Evolutionary conservation across 2,888 invertebrate species (phyloP), one percentile per base, ranked within the genome.

Genomic region (Diloba caeruleocephala): DNA sequence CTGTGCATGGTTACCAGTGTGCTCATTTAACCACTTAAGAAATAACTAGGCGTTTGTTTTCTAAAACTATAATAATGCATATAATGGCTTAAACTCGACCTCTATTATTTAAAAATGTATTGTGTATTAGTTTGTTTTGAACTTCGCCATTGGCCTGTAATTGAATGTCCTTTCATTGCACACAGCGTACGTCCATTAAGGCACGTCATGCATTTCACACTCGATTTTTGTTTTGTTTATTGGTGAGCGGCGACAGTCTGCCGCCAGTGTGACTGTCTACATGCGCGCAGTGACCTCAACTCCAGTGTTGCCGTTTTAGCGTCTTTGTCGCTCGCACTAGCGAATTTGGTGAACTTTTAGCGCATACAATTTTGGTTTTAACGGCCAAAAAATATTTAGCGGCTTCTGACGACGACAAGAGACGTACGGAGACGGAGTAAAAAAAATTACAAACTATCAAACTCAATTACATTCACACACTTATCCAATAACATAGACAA

Each of bases 261-360:
- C 90, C 92, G 92, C 88, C 91, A 67, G 56, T 60, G 53, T 74
- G 87, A 82, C 87, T 87, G n/a, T n/a, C 74, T 78, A 74, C 62
- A 74, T 81, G 80, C 82, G 88, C 82, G 88, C 76, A 78, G 78
- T 82, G 73, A 76, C 76, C 82, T 79, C 68, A 66, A 74, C 76
- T 77, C n/a, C n/a, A n/a, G n/a, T n/a, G n/a, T n/a, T n/a, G n/a
- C n/a, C n/a, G n/a, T n/a, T n/a, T n/a, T n/a, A n/a, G n/a, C n/a
- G n/a, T n/a, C n/a, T n/a, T n/a, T n/a, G n/a, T n/a, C n/a, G n/a
- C n/a, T n/a, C n/a, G n/a, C n/a, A n/a, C n/a, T n/a, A n/a, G n/a
- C n/a, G n/a, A n/a, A n/a, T n/a, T n/a, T n/a, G n/a, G n/a, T n/a
- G n/a, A n/a, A n/a, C n/a, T n/a, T n/a, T n/a, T n/a, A n/a, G n/a